Evolutionary conservation across 2,113 vertebrate species (phyloP), one percentile per base, ranked within the genome.

Genomic region (Ciconia boyciana): DNA sequence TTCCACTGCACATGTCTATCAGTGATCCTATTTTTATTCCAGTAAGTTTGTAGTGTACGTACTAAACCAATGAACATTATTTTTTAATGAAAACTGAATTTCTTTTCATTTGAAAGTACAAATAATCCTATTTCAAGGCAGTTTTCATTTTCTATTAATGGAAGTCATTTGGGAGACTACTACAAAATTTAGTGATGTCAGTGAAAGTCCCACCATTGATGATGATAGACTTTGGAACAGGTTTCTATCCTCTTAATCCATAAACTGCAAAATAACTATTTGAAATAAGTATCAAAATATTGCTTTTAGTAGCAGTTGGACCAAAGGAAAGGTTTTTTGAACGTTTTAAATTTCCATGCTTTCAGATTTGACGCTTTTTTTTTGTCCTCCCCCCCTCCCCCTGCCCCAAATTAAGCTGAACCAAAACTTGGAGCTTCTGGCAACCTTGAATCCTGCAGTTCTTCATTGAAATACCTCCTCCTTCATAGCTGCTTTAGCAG

Each of bases 321-420:
- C 29, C 3, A 57, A 66, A 70, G 5, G 3, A 74, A 79, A 60
- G 2, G 1, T 11, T 51, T 58, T 77, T 32, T 28, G 1, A 48
- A 79, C 68, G 17, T 34, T 89, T 78, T 36, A 18, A 11, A 32
- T 81, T 48, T 52, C 3, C 0, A 1, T 57, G 13, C 29, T 65
- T 77, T 85, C n/a, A 75, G 22, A 54, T 79, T 64, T 71, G 5
- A 0, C 7, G 0, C 7, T 19, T 16, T 54, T 58, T 26, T 19
- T 9, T 43, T 20, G 2, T 14, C 58, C 5, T 32, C 15, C 1
- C 0, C 0, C 4, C 20, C 8, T 16, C 5, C 26, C 15, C 1
- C 0, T 0, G 4, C 20, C 8, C 17, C 4, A 6, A 66, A 19
- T 46, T 54, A 66, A 6, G 6, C 16, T 62, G 5, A 7, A 70